Evolutionary conservation across 2,113 vertebrate genomes (phyloP).

Genomic region (Pollachius pollachius): DNA sequence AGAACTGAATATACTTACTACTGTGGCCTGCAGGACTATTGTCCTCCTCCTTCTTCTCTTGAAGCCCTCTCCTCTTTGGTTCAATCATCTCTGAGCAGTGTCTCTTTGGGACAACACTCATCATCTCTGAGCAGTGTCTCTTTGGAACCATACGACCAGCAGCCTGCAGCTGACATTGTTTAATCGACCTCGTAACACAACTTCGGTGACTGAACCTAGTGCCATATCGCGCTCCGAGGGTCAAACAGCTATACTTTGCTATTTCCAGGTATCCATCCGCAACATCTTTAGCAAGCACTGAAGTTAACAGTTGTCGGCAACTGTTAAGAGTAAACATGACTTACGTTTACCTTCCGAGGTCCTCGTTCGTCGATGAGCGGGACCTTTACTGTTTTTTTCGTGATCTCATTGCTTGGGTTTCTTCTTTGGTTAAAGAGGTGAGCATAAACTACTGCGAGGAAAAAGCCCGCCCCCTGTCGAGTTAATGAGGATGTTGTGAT

Average conservation of each 20-base stretch:
- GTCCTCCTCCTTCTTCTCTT: conserved; percentile 12
- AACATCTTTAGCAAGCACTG: conserved; percentile 4
- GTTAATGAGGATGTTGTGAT: too few relatives aligned
- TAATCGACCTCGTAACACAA: conserved; percentile 5
- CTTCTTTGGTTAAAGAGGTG: background rate
- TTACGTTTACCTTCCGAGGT: background rate
- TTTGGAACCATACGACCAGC: background rate
- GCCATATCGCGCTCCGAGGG: background rate
- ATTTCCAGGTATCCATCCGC: background rate
- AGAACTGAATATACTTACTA: conserved; percentile 36
- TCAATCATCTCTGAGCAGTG: conserved; percentile 31
- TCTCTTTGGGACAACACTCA: conserved; percentile 15
- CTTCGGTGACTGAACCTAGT: background rate
- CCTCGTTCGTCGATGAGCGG: background rate
- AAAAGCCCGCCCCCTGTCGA: too few relatives aligned
- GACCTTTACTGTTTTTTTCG: background rate
- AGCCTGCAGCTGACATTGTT: background rate
- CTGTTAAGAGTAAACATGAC: conserved; percentile 35
- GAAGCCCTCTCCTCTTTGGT: conserved; percentile 3
- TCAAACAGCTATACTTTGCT: conserved; percentile 3
- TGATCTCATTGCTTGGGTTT: background rate
- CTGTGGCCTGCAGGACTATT: background rate
- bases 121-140: conserved; percentile 38
- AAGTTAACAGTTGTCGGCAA: conserved; percentile 20
- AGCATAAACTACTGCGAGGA: background rate